phyloP scores from a whole-genome alignment of 2,888 invertebrate species.

The Carcina quercana region DNA sequence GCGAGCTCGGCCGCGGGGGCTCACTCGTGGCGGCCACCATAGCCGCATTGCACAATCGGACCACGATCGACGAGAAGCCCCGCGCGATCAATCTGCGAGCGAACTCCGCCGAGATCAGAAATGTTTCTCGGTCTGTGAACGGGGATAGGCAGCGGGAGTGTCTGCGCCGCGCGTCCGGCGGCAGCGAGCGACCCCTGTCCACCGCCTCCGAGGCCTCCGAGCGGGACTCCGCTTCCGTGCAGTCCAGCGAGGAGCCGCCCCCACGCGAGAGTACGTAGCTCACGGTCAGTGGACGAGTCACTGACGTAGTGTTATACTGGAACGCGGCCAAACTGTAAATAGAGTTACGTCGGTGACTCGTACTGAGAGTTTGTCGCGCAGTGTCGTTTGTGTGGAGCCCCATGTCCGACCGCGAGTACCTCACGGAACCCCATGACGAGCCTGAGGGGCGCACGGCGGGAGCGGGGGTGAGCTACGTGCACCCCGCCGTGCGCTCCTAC shows the following conservation, averaged over 20 bases:
- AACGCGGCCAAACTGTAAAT: conserved; percentile 69
- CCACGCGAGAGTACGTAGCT: conserved; percentile 66
- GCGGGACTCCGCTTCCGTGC: conserved; percentile 64
- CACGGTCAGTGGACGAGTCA: conserved; percentile 53
- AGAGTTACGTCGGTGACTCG: conserved; percentile 65
- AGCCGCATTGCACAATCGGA: conserved; percentile 61
- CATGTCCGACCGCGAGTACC: conserved; percentile 71
- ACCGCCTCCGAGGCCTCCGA: conserved; percentile 67
- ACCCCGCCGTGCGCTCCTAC: conserved; percentile 71
- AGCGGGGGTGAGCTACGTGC: conserved; percentile 53
- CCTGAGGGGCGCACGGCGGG: conserved; percentile 59
- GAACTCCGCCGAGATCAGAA: conserved; percentile 38
- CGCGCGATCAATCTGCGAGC: conserved; percentile 44
- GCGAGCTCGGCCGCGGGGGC: conserved; percentile 71
- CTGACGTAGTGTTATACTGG: conserved; percentile 66
- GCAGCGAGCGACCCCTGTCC: conserved; percentile 62
- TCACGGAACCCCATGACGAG: conserved; percentile 65
- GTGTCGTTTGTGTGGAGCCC: conserved; percentile 64
- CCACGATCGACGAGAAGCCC: conserved; percentile 47
- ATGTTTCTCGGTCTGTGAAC: conserved; percentile 33
- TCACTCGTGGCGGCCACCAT: conserved; percentile 76
- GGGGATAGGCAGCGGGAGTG: conserved; percentile 40
- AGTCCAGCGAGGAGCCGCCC: conserved; percentile 70
- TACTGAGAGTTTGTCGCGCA: conserved; percentile 62
- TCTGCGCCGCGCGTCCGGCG: conserved; percentile 47